Conservation (phyloP, 2,888 invertebrate species). For the Nymphalis urticae region DNA sequence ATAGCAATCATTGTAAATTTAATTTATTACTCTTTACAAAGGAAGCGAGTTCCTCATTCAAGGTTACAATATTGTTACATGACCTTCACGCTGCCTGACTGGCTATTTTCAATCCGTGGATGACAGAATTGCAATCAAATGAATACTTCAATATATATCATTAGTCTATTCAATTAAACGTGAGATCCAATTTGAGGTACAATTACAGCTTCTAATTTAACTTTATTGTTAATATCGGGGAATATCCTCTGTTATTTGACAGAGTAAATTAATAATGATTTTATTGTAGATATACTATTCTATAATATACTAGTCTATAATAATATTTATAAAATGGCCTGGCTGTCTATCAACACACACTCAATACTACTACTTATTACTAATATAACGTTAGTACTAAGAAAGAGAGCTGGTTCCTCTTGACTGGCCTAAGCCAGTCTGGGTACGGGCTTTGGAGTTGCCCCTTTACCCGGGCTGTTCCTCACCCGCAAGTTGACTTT, state of each 20-base stretch:
- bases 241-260: background rate
- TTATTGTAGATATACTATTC: too few relatives aligned
- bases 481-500: too few relatives aligned
- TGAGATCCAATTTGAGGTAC: background rate
- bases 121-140: slow-evolving; percentile 15
- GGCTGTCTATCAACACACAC: too few relatives aligned
- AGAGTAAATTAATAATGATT: too few relatives aligned
- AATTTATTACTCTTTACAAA: slow-evolving; percentile 30
- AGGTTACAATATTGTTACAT: slow-evolving; percentile 53
- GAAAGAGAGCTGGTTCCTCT: too few relatives aligned
- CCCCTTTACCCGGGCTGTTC: too few relatives aligned
- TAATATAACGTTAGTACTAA: too few relatives aligned
- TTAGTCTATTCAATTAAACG: slow-evolving; percentile 4
- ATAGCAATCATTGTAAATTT: slow-evolving; percentile 1
- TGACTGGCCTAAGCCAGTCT: too few relatives aligned
- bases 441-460: too few relatives aligned
- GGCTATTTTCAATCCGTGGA: slow-evolving; percentile 36
- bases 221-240: background rate
- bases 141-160: slow-evolving; percentile 13
- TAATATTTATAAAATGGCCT: too few relatives aligned
- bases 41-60: slow-evolving; percentile 53
- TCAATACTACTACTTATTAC: too few relatives aligned
- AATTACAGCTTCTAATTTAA: background rate
- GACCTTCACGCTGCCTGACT: slow-evolving; percentile 53
- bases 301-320: too few relatives aligned